Percentiles rank a stretch among this genome's conserved stretches.
Evolutionary conservation across 92 coral and sea anemone species (phyloP).

Genomic region (Meandrina meandrites): DNA sequence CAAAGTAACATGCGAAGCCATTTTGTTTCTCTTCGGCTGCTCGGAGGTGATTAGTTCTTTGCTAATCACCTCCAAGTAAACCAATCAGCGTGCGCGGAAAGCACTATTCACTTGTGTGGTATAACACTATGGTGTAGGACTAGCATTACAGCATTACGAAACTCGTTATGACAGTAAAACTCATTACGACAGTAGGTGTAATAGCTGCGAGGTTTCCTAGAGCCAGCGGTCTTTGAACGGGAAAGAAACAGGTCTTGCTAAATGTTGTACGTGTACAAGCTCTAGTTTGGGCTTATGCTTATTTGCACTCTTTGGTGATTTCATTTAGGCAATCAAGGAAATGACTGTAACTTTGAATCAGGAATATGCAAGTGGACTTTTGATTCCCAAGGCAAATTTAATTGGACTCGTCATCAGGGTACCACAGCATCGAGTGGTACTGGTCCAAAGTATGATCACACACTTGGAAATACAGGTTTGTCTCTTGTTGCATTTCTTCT

Average conservation of each 20-base stretch:
- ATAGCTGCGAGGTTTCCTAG: background rate
- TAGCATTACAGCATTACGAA: too few relatives aligned
- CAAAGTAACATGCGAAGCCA: too few relatives aligned
- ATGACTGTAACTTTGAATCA: conserved; percentile 89
- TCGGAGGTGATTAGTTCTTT: too few relatives aligned
- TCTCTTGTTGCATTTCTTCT: background rate
- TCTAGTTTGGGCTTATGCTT: background rate
- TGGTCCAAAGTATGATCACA: conserved; percentile 90
- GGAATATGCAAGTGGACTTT: conserved; percentile 82
- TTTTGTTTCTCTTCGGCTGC: too few relatives aligned
- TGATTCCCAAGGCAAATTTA: conserved; percentile 78
- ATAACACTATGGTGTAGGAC: too few relatives aligned
- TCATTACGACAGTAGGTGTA: too few relatives aligned
- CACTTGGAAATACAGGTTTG: conserved; percentile 68
- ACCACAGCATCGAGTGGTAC: conserved; percentile 78
- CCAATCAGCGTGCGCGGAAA: too few relatives aligned
- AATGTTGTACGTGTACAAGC: background rate
- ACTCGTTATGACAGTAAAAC: too few relatives aligned
- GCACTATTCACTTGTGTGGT: too few relatives aligned
- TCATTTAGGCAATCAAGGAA: conserved; percentile 71
- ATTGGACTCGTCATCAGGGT: conserved; percentile 95
- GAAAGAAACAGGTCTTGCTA: background rate
- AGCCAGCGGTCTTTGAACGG: too few relatives aligned
- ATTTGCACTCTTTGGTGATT: background rate
- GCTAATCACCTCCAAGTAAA: too few relatives aligned